Conservation (phyloP, 37 sponge, comb jelly and placozoan genomes). For the Lycopodina hypogea region DNA sequence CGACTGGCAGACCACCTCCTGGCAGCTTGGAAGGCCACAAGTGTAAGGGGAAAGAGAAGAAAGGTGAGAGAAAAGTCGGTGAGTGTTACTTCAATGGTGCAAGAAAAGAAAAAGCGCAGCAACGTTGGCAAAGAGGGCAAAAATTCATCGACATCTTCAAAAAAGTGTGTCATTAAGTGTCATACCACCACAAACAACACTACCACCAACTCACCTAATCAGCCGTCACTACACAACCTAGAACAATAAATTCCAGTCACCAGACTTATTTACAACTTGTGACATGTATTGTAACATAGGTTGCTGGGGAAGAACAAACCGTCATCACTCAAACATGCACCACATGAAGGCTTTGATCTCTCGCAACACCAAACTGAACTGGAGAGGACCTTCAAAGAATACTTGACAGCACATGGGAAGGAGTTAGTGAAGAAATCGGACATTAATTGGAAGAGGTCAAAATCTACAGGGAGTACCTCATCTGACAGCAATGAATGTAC, state of each 20-base stretch:
- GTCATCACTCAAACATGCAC: constrained; percentile 44
- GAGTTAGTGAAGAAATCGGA: constrained; percentile 3
- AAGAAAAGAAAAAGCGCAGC: not conserved
- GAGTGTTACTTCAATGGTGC: not conserved
- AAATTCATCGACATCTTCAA: constrained; percentile 9
- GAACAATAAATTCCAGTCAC: too few relatives aligned
- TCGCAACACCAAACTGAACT: constrained; percentile 48
- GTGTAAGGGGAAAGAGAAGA: constrained; percentile 4
- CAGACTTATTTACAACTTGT: too few relatives aligned
- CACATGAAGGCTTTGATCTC: constrained; percentile 41
- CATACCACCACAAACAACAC: too few relatives aligned
- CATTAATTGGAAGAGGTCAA: constrained; percentile 3
- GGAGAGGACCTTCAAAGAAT: constrained; percentile 20
- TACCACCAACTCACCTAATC: too few relatives aligned
- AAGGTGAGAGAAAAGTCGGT: not conserved
- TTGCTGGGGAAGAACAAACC: constrained; percentile 76
- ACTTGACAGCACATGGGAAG: constrained; percentile 16
- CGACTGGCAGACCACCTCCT: constrained; percentile 37
- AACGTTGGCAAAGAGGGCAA: not conserved
- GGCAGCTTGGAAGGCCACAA: constrained; percentile 29
- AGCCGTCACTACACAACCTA: too few relatives aligned
- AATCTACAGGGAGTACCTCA: not conserved
- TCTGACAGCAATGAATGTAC: not conserved
- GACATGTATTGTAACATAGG: constrained; percentile 4
- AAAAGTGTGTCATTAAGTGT: constrained; percentile 20